Evolutionary conservation across 1,140 invertebrate species (phyloP), one percentile per base, ranked within the genome.

Genomic region (Aphelenchoides avenae): DNA sequence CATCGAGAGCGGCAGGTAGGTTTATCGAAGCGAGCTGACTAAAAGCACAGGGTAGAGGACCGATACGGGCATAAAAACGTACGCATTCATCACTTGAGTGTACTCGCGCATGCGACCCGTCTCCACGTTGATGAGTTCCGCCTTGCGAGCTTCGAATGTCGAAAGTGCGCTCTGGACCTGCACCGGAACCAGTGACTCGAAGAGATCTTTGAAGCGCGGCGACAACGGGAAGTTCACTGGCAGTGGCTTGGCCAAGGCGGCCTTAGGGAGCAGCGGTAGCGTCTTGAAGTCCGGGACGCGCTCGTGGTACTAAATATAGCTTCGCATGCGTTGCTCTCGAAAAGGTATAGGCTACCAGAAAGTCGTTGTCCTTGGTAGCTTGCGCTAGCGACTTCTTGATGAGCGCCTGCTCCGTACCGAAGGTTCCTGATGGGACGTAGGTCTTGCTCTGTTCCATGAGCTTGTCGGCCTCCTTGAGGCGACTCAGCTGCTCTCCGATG

Each of bases 1-100:
- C 87, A 81, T 98, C 93, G 52, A 97, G 84, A n/a, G 92, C 89
- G 46, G 92, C 92, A 7, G 95, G 94, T 58, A 99, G 83, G 82
- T 96, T 97, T 43, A 98, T 81, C 48, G 89, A 93, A 3, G 65
- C 61, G 34, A 67, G 42, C 48, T 61, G 51, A 39, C 66, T 70
- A 34, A 34, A 66, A 39, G 44, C 37, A 50, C 11, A 24, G 2
- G 18, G 36, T 29, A 7, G n/a, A 58, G 29, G 13, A 18, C 50
- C 31, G 4, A 31, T 26, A 36, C 6, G 39, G 6, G 31, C 30
- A 24, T 6, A 27, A 26, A 33, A 29, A 52, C 57, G 71, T 79
- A 88, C 86, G 64, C 64, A 44, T 66, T 66, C 33, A 66, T 66
- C 9, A 62, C 13, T 40, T 62, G 60, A 11, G 89, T 95, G 59